These are phyloP conservation scores for Peromyscus polionotus DNA, from an alignment of 2,113 vertebrate species.

Conservation along the genomic window DNA sequence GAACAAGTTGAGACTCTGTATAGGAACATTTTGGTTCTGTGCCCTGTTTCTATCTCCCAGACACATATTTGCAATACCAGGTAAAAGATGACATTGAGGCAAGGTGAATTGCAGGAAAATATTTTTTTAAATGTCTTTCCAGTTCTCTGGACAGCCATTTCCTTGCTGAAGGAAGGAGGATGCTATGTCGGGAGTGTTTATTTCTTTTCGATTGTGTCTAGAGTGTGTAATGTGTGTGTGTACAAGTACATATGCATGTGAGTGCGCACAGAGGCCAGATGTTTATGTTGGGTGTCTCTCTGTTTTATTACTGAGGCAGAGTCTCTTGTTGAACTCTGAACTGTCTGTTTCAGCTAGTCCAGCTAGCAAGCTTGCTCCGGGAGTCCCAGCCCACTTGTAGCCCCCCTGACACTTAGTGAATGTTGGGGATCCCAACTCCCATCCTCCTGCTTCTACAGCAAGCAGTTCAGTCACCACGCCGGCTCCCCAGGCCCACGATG, in stretches of 20 bases:
- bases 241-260: not conserved
- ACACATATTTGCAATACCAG: not conserved
- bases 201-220: not conserved
- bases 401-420: no score
- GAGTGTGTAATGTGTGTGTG: not conserved
- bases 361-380: not conserved
- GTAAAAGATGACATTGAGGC: not conserved
- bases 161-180: not conserved
- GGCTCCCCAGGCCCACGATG: not conserved
- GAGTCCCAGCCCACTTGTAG: not conserved
- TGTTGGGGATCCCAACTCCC: not conserved
- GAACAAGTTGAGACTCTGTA: conserved; percentile 32
- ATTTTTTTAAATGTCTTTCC: conserved; percentile 33
- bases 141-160: conserved; percentile 2
- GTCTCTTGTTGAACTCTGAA: not conserved
- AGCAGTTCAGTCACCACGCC: not conserved
- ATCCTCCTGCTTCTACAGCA: not conserved
- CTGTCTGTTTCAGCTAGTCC: not conserved
- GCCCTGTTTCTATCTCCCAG: not conserved
- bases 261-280: not conserved
- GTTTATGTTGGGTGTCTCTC: not conserved
- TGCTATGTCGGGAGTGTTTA: not conserved
- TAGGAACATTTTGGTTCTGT: not conserved
- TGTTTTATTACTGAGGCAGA: not conserved
- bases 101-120: conserved; percentile 57